Conservation (phyloP, 2,797 vertebrate species). For the Euphonia xanthogaster region DNA sequence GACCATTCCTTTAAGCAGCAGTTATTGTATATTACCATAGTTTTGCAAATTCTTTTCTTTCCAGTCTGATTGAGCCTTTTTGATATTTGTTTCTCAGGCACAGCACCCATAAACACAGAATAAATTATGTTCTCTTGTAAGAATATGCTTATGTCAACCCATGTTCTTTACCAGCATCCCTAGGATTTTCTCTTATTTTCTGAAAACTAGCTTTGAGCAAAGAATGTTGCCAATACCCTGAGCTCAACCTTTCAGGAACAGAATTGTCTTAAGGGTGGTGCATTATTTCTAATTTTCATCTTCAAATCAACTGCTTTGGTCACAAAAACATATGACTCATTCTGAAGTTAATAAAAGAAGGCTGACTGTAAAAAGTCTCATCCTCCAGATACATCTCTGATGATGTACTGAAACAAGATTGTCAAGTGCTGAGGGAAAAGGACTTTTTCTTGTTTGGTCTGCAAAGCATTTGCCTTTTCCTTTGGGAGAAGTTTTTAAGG, state of each 20-base stretch:
- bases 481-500: not conserved
- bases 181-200: not conserved
- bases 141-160: not conserved
- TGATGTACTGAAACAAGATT: not conserved
- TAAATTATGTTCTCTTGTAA: not conserved
- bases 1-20: not conserved
- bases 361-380: not conserved
- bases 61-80: not conserved
- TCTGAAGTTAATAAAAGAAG: not conserved
- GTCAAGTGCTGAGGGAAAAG: not conserved
- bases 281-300: not conserved
- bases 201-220: not conserved
- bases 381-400: not conserved
- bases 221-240: not conserved
- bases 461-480: not conserved
- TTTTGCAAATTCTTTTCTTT: not conserved
- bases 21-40: not conserved
- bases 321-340: constrained; percentile 8
- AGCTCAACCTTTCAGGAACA: not conserved
- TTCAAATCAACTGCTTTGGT: constrained; percentile 9
- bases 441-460: not conserved
- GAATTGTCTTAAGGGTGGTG: not conserved
- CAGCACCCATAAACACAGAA: not conserved
- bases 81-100: not conserved
- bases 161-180: not conserved